phyloP scores from a whole-genome alignment of 1,140 invertebrate species.

The Cydia strobilella region DNA sequence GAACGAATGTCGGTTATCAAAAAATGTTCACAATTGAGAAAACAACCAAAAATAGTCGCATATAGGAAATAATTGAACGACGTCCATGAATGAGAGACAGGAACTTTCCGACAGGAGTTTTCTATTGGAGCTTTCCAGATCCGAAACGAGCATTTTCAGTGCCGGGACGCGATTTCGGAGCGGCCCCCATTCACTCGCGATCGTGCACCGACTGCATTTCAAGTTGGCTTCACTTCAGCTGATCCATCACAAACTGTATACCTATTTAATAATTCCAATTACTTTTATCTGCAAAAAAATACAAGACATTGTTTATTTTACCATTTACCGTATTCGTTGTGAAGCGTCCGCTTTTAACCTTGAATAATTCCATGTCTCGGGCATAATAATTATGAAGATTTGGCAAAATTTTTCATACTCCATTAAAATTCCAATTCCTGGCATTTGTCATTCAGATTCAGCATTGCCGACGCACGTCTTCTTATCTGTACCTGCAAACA shows the following conservation, averaged over 20 bases:
- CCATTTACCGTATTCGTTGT: no score
- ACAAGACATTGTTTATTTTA: no score
- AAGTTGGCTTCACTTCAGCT: constrained; percentile 23
- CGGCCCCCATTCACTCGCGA: constrained; percentile 11
- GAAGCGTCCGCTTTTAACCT: no score
- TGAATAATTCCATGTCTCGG: no score
- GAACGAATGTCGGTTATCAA: no score
- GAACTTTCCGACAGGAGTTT: constrained; percentile 11
- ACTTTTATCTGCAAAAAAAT: neutral
- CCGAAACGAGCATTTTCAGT: neutral
- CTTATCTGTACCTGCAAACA: constrained; percentile 1
- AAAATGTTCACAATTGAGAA: no score
- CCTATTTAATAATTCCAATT: neutral
- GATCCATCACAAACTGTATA: neutral
- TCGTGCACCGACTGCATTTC: constrained; percentile 2
- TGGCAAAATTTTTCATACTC: neutral
- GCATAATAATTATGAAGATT: no score
- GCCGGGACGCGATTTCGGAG: neutral
- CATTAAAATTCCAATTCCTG: neutral
- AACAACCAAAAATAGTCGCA: neutral
- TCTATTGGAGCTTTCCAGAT: neutral
- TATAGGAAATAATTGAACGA: constrained; percentile 12
- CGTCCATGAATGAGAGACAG: neutral
- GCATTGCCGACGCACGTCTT: neutral
- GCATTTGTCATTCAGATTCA: neutral